Base-by-base conservation (phyloP, 2,113 vertebrate species). In the Hiodon alosoides region DNA sequence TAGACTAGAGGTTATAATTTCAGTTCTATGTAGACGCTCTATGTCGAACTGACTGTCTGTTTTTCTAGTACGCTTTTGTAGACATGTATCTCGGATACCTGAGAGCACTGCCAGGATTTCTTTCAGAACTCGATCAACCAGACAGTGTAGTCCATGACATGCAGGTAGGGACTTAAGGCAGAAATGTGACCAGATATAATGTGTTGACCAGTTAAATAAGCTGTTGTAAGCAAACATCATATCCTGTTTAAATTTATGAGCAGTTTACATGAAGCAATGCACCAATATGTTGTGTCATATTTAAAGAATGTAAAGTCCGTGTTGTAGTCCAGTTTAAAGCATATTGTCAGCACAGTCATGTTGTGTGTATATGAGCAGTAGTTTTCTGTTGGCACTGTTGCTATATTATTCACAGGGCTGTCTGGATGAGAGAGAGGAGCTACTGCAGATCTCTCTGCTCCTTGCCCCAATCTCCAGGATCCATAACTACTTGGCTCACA, bases 81-180 rank as follows among this genome's bases (percentile, higher is more conserved):
- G 88, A 90, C 7, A 82, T 80, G 67, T 92, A 91, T 77, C 79
- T 90, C 0, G 87, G 87, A 69, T 92, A 92, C 83, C 88, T 87
- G 0, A 82, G 81, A 0, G 78, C 80, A 0, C 76, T 92, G 80
- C 86, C 87, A 0, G 80, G 83, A 0, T 84, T 90, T 69, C 85
- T 91, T 59, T 87, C 84, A 0, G 77, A 84, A 73, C 82, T 85
- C 86, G 77, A 78, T 71, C 83, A 75, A 76, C 68, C 73, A 55
- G 58, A 66, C 0, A 81, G 83, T 59, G 83, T 80, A 51, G 62
- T 72, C 10, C 78, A 75, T 69, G 82, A 77, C 16, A 13, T 17
- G 31, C 86, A 88, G 88, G 90, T 87, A 74, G 14, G 52, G 0
- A 55, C 4, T 16, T 11, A 54, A 17, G 17, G 10, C 13, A 7